Percentiles rank a stretch among this genome's conserved stretches.
Conservation (phyloP, 2,888 invertebrate genomes). For the Hirtodrosophila histrioides region DNA sequence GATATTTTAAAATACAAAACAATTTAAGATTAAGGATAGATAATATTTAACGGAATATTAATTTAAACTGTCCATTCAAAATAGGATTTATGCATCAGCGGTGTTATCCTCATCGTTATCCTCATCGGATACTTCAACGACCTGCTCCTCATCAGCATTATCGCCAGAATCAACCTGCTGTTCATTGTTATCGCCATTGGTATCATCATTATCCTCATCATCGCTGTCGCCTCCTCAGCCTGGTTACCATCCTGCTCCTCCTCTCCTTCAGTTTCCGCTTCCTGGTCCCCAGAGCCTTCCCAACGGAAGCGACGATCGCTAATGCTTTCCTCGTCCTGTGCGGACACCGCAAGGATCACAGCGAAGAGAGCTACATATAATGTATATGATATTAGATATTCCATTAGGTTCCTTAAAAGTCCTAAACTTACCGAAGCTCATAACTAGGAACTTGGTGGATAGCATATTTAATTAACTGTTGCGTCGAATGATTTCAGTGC, state of each 20-base stretch:
- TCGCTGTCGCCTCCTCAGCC: constrained; percentile 10
- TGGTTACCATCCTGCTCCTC: constrained; percentile 5
- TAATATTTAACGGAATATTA: constrained; percentile 18
- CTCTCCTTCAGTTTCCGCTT: constrained; percentile 12
- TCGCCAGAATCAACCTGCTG: background rate
- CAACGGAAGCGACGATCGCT: constrained; percentile 71
- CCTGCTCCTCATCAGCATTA: constrained; percentile 2
- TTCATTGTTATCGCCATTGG: background rate
- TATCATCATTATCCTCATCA: background rate
- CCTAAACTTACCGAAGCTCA: constrained; percentile 59
- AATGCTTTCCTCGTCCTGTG: constrained; percentile 32
- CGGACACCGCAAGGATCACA: constrained; percentile 41
- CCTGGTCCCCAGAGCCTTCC: constrained; percentile 43
- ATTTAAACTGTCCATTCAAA: background rate
- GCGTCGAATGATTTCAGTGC: constrained; percentile 35
- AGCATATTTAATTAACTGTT: constrained; percentile 47
- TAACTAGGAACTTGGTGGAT: constrained; percentile 54
- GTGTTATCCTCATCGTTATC: background rate
- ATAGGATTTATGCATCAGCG: constrained; percentile 19
- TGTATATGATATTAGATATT: background rate
- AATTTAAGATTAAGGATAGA: constrained; percentile 8
- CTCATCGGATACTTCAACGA: constrained; percentile 3
- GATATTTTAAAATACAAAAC: background rate
- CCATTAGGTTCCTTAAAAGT: background rate
- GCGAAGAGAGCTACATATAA: constrained; percentile 56